Percentiles rank a stretch among this genome's conserved stretches.
Evolutionary conservation across 2,113 vertebrate genomes (phyloP).

Genomic region (Eidolon helvum): DNA sequence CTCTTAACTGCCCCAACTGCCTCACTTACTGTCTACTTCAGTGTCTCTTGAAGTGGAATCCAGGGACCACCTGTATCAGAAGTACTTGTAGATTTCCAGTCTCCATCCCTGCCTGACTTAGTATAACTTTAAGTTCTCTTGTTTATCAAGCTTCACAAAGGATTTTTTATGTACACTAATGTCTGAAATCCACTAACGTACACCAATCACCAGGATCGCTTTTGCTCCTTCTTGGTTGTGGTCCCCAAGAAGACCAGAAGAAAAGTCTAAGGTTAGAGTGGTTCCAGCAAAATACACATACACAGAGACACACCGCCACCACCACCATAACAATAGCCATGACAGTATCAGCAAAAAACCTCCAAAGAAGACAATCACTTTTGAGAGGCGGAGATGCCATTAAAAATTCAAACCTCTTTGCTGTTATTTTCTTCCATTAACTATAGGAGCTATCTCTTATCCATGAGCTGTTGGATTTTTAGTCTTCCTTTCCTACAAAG

Average conservation of each 20-base stretch:
- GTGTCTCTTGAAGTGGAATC: neutral
- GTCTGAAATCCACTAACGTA: neutral
- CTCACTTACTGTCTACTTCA: neutral
- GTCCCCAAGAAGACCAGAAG: neutral
- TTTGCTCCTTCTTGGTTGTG: neutral
- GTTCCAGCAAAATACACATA: neutral
- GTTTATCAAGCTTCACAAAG: neutral
- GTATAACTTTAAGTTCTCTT: neutral
- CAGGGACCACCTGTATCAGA: neutral
- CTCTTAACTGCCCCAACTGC: neutral
- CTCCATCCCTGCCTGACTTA: neutral
- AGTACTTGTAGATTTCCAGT: neutral
- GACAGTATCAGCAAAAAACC: neutral
- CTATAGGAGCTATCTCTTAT: neutral
- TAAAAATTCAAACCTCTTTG: neutral
- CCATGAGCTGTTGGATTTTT: neutral
- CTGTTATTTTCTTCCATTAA: neutral
- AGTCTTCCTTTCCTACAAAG: neutral
- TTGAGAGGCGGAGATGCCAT: neutral
- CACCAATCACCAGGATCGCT: neutral
- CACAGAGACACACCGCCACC: rapidly evolving
- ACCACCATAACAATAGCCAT: neutral
- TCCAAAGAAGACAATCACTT: neutral
- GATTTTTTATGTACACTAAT: neutral
- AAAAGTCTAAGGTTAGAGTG: neutral